Evolutionary conservation across 1,140 invertebrate species (phyloP).

Genomic region (Penaeus indicus): DNA sequence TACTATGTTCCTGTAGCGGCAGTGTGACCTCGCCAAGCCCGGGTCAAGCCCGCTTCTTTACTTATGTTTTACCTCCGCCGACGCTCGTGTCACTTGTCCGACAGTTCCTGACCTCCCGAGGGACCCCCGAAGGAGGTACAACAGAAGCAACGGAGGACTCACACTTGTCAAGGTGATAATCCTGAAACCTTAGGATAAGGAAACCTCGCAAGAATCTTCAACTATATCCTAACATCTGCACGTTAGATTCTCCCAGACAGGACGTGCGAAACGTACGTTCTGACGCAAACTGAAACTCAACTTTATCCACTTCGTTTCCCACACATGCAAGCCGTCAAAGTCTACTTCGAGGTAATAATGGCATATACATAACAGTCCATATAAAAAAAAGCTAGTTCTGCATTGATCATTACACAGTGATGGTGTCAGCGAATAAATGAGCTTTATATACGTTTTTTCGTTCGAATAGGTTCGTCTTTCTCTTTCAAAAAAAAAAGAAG

Average conservation of each 20-base stretch:
- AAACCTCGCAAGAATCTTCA: conserved; percentile 60
- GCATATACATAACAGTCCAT: not conserved
- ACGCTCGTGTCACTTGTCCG: conserved; percentile 36
- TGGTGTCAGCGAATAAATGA: conserved; percentile 48
- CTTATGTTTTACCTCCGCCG: conserved; percentile 11
- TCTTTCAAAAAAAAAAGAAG: not conserved
- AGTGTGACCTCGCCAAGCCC: conserved; percentile 36
- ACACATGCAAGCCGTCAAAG: too few relatives aligned
- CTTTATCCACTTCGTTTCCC: too few relatives aligned
- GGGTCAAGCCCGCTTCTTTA: not conserved
- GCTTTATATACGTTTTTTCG: conserved; percentile 37
- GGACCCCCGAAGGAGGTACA: conserved; percentile 14
- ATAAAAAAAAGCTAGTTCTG: conserved; percentile 26
- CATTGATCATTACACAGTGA: conserved; percentile 37
- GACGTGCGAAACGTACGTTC: too few relatives aligned
- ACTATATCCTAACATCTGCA: not conserved
- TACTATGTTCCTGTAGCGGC: conserved; percentile 63
- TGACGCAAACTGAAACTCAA: too few relatives aligned
- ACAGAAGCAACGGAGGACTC: conserved; percentile 42
- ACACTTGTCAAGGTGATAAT: conserved; percentile 45
- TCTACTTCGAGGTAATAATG: too few relatives aligned
- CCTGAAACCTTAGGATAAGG: conserved; percentile 55
- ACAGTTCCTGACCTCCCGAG: conserved; percentile 48
- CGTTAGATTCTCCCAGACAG: too few relatives aligned
- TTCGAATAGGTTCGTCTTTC: conserved; percentile 29